Evolutionary conservation across 2,113 vertebrate species (phyloP), one percentile per base, ranked within the genome.

Genomic region (Albula glossodonta): DNA sequence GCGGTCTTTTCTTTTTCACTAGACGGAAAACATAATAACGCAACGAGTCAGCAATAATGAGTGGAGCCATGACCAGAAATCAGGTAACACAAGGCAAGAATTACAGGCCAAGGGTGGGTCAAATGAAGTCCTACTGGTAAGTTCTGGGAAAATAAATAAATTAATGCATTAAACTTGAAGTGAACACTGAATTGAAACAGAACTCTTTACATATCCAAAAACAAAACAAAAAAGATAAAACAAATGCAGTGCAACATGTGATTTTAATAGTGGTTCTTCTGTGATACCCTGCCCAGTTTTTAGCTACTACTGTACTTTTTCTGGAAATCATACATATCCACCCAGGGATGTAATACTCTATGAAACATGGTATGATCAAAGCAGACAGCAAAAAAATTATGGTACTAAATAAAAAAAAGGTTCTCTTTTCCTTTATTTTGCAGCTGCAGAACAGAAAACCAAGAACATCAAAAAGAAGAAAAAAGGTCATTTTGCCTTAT

Each of bases 401-500:
- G 53, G 53, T 12, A 9, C 53, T 56, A 12, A 9, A 56, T 6
- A 50, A 41, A 50, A 84, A 84, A 50, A 53, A 41, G n/a, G 17
- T 49, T 86, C 81, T 82, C 77, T 82, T 57, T 79, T 41, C 25
- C 79, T 86, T 19, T 86, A 77, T 91, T 91, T 91, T 91, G 90
- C 89, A 91, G 90, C 88, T 88, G 91, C 81, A 87, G 89, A 88
- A 89, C 88, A 22, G 90, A 92, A 94, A 95, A 95, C 93, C 94
- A 92, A 82, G 77, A 82, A 96, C 95, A 92, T 96, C 94, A 96
- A 96, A 96, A 77, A 10, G 25, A 8, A 93, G 92, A 89, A 93
- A 93, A 93, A 95, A 94, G 94, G 94, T 94, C 63, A 94, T 94
- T 96, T 94, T 87, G 90, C 83, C 93, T 96, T 95, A 96, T 96